These are phyloP conservation scores for Drosophila varians DNA, from an alignment of 1,140 invertebrate genomes.

Conservation along the genomic window DNA sequence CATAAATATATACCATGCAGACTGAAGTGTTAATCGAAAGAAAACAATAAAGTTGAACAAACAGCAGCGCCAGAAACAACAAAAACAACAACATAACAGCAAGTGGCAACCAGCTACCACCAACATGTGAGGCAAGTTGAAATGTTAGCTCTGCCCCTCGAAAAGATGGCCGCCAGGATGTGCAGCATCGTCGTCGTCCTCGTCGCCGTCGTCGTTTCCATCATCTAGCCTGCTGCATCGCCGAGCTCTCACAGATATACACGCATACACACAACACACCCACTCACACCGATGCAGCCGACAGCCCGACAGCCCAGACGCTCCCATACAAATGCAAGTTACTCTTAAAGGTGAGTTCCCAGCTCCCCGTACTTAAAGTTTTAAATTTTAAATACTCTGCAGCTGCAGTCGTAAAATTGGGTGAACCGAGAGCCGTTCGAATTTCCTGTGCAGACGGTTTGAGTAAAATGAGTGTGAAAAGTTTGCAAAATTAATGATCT, in stretches of 20 bases:
- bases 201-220: too few species aligned
- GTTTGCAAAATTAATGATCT: conserved; percentile 9
- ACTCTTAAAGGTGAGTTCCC: conserved; percentile 68
- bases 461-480: neutral
- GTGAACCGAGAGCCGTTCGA: conserved; percentile 36
- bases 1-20: conserved; percentile 35
- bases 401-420: conserved; percentile 64
- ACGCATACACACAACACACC: conserved; percentile 18
- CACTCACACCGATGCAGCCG: conserved; percentile 22
- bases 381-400: conserved; percentile 58
- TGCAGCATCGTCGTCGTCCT: conserved; percentile 35
- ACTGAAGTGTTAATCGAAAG: conserved; percentile 60
- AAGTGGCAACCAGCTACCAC: conserved; percentile 6
- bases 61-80: conserved; percentile 8
- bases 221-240: conserved; percentile 51
- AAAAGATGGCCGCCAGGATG: conserved; percentile 79
- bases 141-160: conserved; percentile 46
- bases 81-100: neutral
- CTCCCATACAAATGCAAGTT: conserved; percentile 37
- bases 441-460: conserved; percentile 1
- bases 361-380: conserved; percentile 46
- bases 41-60: conserved; percentile 31
- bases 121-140: conserved; percentile 56
- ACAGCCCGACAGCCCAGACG: conserved; percentile 20
- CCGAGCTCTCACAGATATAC: conserved; percentile 9